Percentiles rank a stretch among this genome's conserved stretches.
These are phyloP conservation scores for Cliona cf. orientalis DNA, from an alignment of 37 sponge, comb jelly and placozoan species.

Conservation along the genomic window DNA sequence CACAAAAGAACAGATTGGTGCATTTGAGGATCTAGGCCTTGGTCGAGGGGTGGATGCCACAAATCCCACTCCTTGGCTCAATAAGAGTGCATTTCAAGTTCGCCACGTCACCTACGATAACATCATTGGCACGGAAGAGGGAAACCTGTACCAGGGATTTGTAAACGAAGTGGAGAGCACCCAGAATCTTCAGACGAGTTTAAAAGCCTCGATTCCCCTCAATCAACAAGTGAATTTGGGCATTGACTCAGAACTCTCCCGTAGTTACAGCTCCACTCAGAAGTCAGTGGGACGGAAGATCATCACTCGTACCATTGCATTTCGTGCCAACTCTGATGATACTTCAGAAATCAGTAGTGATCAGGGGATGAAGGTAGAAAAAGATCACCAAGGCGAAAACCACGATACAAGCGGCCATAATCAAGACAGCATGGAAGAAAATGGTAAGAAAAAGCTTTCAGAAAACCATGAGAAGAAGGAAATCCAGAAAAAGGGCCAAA, in stretches of 20 bases:
- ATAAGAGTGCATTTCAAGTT: slow-evolving; percentile 31
- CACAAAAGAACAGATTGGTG: neutral
- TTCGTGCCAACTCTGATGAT: neutral
- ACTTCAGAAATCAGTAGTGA: neutral
- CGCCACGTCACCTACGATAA: slow-evolving; percentile 11
- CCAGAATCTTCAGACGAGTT: neutral
- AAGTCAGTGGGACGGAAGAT: neutral
- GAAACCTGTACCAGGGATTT: slow-evolving; percentile 3
- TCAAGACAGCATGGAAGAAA: neutral
- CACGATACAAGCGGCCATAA: neutral
- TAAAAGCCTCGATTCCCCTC: neutral
- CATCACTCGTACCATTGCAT: neutral
- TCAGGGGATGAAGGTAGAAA: neutral
- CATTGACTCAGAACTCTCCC: neutral
- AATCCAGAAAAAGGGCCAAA: neutral
- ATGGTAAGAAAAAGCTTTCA: neutral
- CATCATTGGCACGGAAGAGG: slow-evolving; percentile 63
- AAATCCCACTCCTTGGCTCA: neutral
- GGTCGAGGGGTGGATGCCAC: slow-evolving; percentile 11
- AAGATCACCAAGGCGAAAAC: neutral
- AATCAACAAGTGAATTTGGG: neutral
- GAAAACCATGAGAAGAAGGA: neutral
- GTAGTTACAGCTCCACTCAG: neutral
- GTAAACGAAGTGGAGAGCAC: neutral
- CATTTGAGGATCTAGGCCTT: neutral